Conservation (phyloP, 1,140 invertebrate genomes). For the Conopomorpha cramerella region DNA sequence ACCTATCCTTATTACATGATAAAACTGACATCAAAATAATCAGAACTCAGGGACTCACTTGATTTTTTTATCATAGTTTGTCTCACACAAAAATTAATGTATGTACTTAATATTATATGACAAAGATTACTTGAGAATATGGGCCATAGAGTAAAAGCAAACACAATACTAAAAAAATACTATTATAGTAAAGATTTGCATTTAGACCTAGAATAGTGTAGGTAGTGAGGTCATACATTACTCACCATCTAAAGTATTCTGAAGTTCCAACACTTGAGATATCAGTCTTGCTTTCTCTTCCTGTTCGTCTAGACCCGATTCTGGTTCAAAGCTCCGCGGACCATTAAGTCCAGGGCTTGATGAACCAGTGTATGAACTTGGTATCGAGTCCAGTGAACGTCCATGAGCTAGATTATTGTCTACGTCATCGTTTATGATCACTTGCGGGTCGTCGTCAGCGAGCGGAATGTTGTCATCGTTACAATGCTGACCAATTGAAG, state of each 20-base stretch:
- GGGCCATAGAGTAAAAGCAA: no score
- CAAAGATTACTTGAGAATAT: no score
- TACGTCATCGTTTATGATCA: conserved; percentile 82
- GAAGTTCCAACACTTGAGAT: conserved; percentile 95
- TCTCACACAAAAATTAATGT: no score
- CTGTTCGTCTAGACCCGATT: conserved; percentile 88
- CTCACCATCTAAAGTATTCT: conserved; percentile 97
- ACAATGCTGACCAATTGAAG: conserved; percentile 61
- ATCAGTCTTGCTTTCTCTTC: conserved; percentile 98
- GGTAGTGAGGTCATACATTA: no score
- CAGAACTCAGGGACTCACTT: no score
- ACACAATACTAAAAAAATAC: no score
- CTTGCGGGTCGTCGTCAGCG: conserved; percentile 90
- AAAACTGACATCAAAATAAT: no score
- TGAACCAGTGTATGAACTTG: conserved; percentile 87
- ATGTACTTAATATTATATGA: no score
- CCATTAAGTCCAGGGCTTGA: conserved; percentile 73
- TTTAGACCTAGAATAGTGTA: no score
- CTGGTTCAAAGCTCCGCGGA: conserved; percentile 77
- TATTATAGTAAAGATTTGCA: no score
- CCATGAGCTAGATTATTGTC: conserved; percentile 69
- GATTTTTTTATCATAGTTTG: no score
- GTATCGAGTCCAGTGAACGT: conserved; percentile 86
- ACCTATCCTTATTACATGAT: no score
- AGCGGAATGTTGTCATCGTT: conserved; percentile 86